These are phyloP conservation scores for Poecile montanus DNA, from an alignment of 2,797 vertebrate genomes.

Conservation along the genomic window DNA sequence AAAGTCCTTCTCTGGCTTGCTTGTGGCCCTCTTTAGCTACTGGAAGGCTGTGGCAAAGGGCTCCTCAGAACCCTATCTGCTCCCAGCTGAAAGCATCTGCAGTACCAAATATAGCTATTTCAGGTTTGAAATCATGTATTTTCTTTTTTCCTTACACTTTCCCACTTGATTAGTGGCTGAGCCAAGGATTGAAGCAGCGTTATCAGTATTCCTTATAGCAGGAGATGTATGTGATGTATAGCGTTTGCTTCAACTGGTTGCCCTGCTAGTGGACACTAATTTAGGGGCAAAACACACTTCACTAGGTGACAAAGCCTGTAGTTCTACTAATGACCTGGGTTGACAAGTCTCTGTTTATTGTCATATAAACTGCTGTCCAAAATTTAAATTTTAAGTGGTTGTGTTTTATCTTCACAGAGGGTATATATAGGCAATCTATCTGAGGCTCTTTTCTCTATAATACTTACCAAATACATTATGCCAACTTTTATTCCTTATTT, in stretches of 20 bases:
- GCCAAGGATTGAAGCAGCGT: accelerated
- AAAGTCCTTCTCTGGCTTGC: neutral
- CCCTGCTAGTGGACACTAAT: neutral
- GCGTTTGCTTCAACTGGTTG: neutral
- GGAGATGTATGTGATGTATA: neutral
- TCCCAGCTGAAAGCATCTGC: neutral
- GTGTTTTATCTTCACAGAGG: neutral
- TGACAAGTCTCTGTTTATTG: neutral
- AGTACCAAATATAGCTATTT: neutral
- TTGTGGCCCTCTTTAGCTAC: neutral
- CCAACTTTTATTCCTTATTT: conserved; percentile 11
- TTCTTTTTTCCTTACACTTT: neutral
- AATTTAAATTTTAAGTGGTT: neutral
- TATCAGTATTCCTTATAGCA: neutral
- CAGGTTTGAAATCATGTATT: neutral
- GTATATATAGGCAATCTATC: neutral
- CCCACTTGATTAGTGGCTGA: neutral
- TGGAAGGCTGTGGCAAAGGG: neutral
- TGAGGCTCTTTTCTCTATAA: neutral
- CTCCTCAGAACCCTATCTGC: neutral
- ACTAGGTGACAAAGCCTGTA: neutral
- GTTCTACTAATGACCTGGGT: neutral
- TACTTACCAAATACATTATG: neutral
- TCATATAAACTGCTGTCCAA: neutral
- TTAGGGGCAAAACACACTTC: neutral